Evolutionary conservation across 2,888 invertebrate species (phyloP).

Genomic region (Drosophila trichaetosa): DNA sequence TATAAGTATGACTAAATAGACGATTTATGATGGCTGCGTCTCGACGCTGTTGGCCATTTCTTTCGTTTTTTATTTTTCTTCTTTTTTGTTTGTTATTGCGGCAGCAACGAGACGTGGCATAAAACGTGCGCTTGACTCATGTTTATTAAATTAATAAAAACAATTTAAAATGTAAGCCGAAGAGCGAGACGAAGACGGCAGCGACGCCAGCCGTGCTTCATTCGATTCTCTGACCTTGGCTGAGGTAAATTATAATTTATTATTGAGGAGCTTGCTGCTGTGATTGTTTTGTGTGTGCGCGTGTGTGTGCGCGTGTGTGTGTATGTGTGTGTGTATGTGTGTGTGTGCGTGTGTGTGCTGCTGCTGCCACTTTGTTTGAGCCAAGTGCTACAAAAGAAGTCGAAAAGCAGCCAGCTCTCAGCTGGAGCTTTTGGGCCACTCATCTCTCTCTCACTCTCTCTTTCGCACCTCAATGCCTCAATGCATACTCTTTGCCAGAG

Average conservation of each 20-base stretch:
- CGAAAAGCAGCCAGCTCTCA: slow-evolving; percentile 1
- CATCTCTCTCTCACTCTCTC: background rate
- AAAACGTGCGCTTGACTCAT: slow-evolving; percentile 43
- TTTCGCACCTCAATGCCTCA: slow-evolving; percentile 8
- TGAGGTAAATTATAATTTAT: slow-evolving; percentile 19
- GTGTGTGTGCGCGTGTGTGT: background rate
- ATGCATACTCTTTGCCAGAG: slow-evolving; percentile 20
- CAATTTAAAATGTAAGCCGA: slow-evolving; percentile 27
- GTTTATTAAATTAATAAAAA: slow-evolving; percentile 59
- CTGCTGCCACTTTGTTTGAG: background rate
- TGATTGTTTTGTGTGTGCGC: background rate
- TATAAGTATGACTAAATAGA: slow-evolving; percentile 19
- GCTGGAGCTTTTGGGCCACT: slow-evolving; percentile 1
- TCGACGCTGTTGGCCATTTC: slow-evolving; percentile 33
- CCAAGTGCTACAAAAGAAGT: background rate
- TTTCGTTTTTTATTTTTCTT: background rate
- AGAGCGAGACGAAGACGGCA: slow-evolving; percentile 8
- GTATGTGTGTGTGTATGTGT: background rate
- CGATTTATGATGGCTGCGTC: slow-evolving; percentile 19
- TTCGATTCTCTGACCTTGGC: slow-evolving; percentile 21
- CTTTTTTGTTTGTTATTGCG: background rate
- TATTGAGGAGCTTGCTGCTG: background rate
- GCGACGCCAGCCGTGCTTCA: slow-evolving; percentile 16
- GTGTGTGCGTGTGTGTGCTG: background rate
- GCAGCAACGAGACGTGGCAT: slow-evolving; percentile 10